These are phyloP conservation scores for Danio aesculapii DNA, from an alignment of 2,797 vertebrate genomes.

Conservation along the genomic window DNA sequence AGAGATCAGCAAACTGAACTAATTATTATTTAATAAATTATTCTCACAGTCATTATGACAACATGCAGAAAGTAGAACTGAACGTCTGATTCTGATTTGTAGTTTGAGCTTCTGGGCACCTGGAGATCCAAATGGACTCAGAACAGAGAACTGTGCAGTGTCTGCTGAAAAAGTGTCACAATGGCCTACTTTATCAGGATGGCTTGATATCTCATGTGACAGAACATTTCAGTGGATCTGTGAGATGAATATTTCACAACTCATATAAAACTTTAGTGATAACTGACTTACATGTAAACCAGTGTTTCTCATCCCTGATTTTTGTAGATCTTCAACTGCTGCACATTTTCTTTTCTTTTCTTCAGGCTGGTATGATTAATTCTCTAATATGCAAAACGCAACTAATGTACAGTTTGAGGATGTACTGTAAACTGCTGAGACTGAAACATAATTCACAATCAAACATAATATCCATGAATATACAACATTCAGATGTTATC, in stretches of 20 bases:
- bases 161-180: neutral
- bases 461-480: too few relatives aligned
- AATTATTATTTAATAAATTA: neutral
- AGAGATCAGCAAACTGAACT: too few relatives aligned
- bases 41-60: conserved; percentile 1
- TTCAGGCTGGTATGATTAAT: too few relatives aligned
- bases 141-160: neutral
- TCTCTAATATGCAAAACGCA: too few relatives aligned
- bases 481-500: too few relatives aligned
- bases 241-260: neutral
- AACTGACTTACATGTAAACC: neutral
- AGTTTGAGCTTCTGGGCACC: neutral
- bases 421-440: too few relatives aligned
- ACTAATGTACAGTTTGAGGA: too few relatives aligned
- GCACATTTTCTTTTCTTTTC: neutral
- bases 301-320: neutral
- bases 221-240: neutral
- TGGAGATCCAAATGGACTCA: neutral
- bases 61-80: neutral
- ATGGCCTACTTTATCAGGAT: neutral
- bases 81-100: neutral
- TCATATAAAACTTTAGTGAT: neutral
- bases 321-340: too few relatives aligned
- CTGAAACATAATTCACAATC: too few relatives aligned
- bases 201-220: neutral